A percentile compares a stretch with the other conserved stretches of the same genome.
phyloP scores from a whole-genome alignment of 2,797 vertebrate genomes.

The Ptychobarbus kaznakovi region DNA sequence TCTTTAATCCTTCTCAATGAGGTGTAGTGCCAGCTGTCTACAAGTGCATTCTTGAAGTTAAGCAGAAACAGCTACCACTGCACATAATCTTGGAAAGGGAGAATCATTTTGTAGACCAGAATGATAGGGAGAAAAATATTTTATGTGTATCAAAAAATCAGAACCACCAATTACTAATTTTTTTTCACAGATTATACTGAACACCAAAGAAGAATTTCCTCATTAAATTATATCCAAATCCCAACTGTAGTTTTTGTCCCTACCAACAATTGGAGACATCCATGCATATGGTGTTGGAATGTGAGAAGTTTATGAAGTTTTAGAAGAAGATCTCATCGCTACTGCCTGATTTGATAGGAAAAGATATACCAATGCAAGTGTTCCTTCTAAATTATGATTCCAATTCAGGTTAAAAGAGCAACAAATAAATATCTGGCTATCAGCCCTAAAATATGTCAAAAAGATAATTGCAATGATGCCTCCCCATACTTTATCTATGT shows the following conservation, averaged over 20 bases:
- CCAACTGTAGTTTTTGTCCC: neutral
- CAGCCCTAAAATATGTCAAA: constrained; percentile 19
- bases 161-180: neutral
- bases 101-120: too few species aligned
- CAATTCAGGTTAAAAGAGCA: neutral
- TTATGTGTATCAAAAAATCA: neutral
- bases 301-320: constrained; percentile 1
- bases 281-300: neutral
- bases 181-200: neutral
- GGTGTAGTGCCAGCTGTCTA: neutral
- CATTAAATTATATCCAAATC: neutral
- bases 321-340: neutral
- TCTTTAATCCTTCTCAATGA: neutral
- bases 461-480: constrained; percentile 17
- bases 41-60: neutral
- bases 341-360: neutral
- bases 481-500: neutral
- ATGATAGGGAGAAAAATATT: neutral
- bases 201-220: neutral
- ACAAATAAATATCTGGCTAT: constrained; percentile 7
- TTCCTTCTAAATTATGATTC: neutral
- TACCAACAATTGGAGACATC: neutral
- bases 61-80: neutral
- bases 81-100: neutral
- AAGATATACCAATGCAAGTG: neutral